These are phyloP conservation scores for Dendroctonus ponderosae DNA, from an alignment of 1,140 invertebrate genomes.

Conservation along the genomic window DNA sequence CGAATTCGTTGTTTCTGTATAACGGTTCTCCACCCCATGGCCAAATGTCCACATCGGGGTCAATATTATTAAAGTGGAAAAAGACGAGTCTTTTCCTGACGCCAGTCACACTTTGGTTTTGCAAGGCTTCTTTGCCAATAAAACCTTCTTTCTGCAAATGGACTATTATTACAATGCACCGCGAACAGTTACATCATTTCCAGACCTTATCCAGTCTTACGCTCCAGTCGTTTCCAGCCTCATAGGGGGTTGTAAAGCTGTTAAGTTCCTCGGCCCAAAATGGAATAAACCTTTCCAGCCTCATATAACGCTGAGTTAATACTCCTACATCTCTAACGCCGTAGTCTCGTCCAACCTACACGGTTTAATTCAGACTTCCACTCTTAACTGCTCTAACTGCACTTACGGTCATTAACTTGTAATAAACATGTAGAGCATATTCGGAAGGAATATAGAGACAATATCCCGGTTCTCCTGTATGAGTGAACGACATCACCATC, in stretches of 20 bases:
- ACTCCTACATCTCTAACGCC: conserved; percentile 72
- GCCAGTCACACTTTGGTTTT: conserved; percentile 67
- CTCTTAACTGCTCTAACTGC: background rate
- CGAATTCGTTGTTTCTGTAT: conserved; percentile 66
- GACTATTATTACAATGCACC: background rate
- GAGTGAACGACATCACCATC: conserved; percentile 76
- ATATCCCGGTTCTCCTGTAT: conserved; percentile 82
- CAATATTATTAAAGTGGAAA: conserved; percentile 71
- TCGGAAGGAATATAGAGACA: conserved; percentile 77
- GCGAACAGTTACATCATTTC: background rate
- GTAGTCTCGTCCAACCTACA: conserved; percentile 60
- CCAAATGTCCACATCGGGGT: conserved; percentile 73
- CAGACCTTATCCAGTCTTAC: conserved; percentile 62
- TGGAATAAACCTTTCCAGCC: conserved; percentile 63
- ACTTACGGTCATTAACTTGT: conserved; percentile 61
- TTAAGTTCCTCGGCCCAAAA: conserved; percentile 71
- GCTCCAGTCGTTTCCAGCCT: conserved; percentile 71
- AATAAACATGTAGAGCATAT: conserved; percentile 79
- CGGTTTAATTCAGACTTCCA: background rate
- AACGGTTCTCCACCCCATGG: conserved; percentile 81
- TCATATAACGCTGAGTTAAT: conserved; percentile 71
- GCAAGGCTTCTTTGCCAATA: conserved; percentile 70
- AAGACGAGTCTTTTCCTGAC: conserved; percentile 69
- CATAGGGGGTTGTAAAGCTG: conserved; percentile 71
- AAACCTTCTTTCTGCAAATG: conserved; percentile 63